Evolutionary conservation across 2,888 invertebrate genomes (phyloP).

Genomic region (Bhutanitis thaidina): DNA sequence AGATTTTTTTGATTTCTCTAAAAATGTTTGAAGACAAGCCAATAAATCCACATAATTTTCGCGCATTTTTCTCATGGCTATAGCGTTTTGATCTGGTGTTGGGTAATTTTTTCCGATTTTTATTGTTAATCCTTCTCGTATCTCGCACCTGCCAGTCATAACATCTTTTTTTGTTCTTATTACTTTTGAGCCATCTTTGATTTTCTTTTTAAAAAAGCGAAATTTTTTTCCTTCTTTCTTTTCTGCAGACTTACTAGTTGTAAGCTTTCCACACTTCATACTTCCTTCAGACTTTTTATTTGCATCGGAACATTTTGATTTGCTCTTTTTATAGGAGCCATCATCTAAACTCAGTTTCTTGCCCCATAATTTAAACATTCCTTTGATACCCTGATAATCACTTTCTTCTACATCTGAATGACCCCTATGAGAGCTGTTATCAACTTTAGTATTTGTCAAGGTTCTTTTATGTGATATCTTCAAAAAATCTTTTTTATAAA

Average conservation of each 20-base stretch:
- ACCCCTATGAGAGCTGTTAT: neutral
- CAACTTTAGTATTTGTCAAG: conserved; percentile 21
- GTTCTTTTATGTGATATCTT: conserved; percentile 23
- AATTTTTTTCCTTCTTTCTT: conserved; percentile 49
- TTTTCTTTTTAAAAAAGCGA: conserved; percentile 56
- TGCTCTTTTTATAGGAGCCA: conserved; percentile 27
- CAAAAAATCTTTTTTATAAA: conserved; percentile 8
- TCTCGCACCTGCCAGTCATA: conserved; percentile 57
- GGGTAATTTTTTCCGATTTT: conserved; percentile 34
- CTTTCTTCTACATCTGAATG: conserved; percentile 33
- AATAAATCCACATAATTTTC: conserved; percentile 36
- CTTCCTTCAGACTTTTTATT: conserved; percentile 24
- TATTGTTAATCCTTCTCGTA: conserved; percentile 49
- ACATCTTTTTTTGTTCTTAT: conserved; percentile 46
- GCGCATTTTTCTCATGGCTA: conserved; percentile 21
- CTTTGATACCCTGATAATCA: conserved; percentile 49
- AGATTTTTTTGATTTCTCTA: conserved; percentile 45
- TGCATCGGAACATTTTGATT: conserved; percentile 28
- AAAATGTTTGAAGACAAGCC: conserved; percentile 50
- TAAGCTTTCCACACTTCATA: conserved; percentile 22
- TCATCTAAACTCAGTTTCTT: conserved; percentile 58
- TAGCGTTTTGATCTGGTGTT: neutral
- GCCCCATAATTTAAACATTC: conserved; percentile 64
- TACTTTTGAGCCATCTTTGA: conserved; percentile 36
- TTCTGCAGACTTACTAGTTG: conserved; percentile 22